Conservation (phyloP, 2,113 vertebrate genomes). For the Rattus rattus region DNA sequence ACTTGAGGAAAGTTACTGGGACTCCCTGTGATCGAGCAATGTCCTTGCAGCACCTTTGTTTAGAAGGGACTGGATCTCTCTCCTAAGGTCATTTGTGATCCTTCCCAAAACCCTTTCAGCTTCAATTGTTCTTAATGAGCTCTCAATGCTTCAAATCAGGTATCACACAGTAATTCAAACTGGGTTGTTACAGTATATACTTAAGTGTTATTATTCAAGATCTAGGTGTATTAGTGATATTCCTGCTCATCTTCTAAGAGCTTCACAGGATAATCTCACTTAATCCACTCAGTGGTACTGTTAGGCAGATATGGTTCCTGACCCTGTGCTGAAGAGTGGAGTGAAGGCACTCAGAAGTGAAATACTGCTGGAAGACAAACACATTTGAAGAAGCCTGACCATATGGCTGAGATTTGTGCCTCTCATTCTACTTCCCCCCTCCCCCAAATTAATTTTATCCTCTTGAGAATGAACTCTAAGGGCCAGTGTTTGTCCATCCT, state of each 20-base stretch:
- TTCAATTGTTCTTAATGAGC: not conserved
- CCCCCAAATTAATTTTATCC: not conserved
- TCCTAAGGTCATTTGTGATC: slow-evolving; percentile 5
- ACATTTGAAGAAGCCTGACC: not conserved
- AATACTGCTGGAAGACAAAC: not conserved
- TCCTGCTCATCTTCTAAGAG: not conserved
- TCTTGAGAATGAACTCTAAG: not conserved
- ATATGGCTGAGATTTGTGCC: not conserved
- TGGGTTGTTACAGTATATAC: not conserved
- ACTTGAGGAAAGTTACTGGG: not conserved
- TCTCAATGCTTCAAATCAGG: not conserved
- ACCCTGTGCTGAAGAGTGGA: not conserved
- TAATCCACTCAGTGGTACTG: not conserved
- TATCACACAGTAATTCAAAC: not conserved
- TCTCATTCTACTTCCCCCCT: not conserved
- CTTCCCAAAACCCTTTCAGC: not conserved
- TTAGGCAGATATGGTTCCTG: not conserved
- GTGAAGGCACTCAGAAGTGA: not conserved
- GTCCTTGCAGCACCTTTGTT: not conserved
- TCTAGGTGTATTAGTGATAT: not conserved
- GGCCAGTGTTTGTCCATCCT: not conserved
- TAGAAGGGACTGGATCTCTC: slow-evolving; percentile 22
- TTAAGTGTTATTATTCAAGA: slow-evolving; percentile 41
- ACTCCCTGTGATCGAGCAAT: not conserved
- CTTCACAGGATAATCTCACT: not conserved